phyloP scores from a whole-genome alignment of 2,888 invertebrate species.

The Carterocephalus palaemon region DNA sequence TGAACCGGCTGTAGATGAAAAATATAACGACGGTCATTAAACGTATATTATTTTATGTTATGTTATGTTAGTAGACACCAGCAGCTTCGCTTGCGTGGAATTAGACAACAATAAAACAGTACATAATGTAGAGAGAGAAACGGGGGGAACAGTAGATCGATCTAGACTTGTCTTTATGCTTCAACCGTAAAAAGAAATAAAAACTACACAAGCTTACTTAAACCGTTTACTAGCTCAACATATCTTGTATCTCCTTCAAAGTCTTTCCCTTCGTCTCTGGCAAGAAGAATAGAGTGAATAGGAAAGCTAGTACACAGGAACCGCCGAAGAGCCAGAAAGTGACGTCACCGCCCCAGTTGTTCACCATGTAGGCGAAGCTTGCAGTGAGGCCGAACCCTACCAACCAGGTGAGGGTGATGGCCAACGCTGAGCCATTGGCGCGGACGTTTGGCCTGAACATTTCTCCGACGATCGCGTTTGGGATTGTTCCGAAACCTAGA shows the following conservation, averaged over 20 bases:
- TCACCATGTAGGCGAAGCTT: constrained; percentile 40
- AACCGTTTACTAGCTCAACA: constrained; percentile 37
- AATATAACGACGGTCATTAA: too few relatives aligned
- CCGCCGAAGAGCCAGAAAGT: constrained; percentile 46
- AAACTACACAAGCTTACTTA: too few relatives aligned
- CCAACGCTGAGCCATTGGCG: constrained; percentile 41
- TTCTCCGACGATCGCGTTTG: constrained; percentile 45
- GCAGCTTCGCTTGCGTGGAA: too few relatives aligned
- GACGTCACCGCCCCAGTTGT: constrained; percentile 39
- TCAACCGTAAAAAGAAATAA: too few relatives aligned
- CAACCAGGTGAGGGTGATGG: constrained; percentile 42
- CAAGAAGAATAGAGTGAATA: constrained; percentile 40
- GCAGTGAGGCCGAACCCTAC: constrained; percentile 42
- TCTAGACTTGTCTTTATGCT: too few relatives aligned
- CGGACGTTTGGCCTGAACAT: constrained; percentile 47
- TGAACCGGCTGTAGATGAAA: too few relatives aligned
- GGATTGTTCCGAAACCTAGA: constrained; percentile 47
- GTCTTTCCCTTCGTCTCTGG: constrained; percentile 50
- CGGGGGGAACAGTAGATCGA: too few relatives aligned
- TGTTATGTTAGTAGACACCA: too few relatives aligned
- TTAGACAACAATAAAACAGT: too few relatives aligned
- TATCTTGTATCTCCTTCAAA: constrained; percentile 44
- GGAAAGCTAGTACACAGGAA: constrained; percentile 38
- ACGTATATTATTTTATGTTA: too few relatives aligned
- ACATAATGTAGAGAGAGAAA: too few relatives aligned